These are phyloP conservation scores for Pelagia noctiluca DNA, from an alignment of 30 jellyfish, hydroid and myxozoan species.

Conservation along the genomic window DNA sequence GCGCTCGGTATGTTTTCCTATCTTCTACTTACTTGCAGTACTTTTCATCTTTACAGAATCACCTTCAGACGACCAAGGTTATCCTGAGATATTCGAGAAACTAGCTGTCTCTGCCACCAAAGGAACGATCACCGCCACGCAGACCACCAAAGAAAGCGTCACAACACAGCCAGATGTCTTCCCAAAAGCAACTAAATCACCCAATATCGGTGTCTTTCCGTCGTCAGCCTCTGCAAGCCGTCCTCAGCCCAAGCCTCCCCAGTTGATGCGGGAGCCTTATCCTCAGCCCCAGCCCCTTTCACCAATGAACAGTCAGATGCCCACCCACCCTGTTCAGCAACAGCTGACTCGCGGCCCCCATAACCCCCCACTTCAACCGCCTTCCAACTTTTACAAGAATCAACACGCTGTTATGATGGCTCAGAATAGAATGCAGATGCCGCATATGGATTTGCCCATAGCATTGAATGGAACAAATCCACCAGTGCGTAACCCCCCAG, in stretches of 20 bases:
- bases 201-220: constrained; percentile 62
- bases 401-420: constrained; percentile 13
- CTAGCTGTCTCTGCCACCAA: constrained; percentile 6
- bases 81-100: constrained; percentile 59
- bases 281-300: constrained; percentile 35
- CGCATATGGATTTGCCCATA: constrained; percentile 33
- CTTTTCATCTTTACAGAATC: constrained; percentile 8
- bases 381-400: constrained; percentile 40
- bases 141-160: neutral
- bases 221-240: constrained; percentile 49
- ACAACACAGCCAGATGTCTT: constrained; percentile 23
- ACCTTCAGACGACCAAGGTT: constrained; percentile 59
- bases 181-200: constrained; percentile 37
- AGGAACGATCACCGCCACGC: constrained; percentile 9
- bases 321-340: constrained; percentile 60
- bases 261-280: neutral
- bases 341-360: constrained; percentile 29
- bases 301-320: constrained; percentile 49
- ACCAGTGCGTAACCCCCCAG: constrained; percentile 1
- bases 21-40: neutral
- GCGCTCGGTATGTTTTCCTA: neutral
- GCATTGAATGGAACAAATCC: constrained; percentile 18
- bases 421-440: constrained; percentile 43
- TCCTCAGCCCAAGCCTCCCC: constrained; percentile 44
- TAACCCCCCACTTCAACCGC: constrained; percentile 35